Percentiles rank a stretch among this genome's conserved stretches.
phyloP scores from a whole-genome alignment of 2,888 invertebrate genomes.

The Didymodactylos carnosus region DNA sequence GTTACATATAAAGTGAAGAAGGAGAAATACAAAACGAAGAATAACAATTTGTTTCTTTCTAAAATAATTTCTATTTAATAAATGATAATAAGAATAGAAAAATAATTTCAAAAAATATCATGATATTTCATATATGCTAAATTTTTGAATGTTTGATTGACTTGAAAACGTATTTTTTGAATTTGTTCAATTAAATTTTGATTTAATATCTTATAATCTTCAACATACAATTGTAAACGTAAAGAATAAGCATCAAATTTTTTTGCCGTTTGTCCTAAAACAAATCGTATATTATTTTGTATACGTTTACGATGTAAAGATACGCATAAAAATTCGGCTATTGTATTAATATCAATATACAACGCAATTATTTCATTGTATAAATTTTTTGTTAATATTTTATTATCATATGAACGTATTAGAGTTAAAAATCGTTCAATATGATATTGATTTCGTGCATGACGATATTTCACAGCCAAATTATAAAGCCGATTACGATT shows the following conservation, averaged over 20 bases:
- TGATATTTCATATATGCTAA: neutral
- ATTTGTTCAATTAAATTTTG: neutral
- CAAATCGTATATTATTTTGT: neutral
- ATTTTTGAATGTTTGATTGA: neutral
- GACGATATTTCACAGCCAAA: neutral
- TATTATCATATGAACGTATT: neutral
- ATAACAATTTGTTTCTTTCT: too few species aligned
- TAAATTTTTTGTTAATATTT: neutral
- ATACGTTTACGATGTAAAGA: neutral
- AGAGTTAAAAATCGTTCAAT: neutral
- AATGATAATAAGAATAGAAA: too few species aligned
- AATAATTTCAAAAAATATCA: too few species aligned
- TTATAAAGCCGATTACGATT: neutral
- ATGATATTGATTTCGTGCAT: neutral
- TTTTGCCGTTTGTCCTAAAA: neutral
- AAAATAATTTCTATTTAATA: too few species aligned
- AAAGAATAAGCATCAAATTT: neutral
- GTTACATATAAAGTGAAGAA: too few species aligned
- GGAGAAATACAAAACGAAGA: too few species aligned
- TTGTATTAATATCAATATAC: neutral
- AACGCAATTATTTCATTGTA: too few species aligned
- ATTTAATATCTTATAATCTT: too few species aligned
- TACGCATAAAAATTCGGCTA: neutral
- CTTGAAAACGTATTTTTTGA: neutral
- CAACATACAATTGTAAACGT: neutral